Evolutionary conservation across 2,888 invertebrate species (phyloP).

Genomic region (Thelaira solivaga): DNA sequence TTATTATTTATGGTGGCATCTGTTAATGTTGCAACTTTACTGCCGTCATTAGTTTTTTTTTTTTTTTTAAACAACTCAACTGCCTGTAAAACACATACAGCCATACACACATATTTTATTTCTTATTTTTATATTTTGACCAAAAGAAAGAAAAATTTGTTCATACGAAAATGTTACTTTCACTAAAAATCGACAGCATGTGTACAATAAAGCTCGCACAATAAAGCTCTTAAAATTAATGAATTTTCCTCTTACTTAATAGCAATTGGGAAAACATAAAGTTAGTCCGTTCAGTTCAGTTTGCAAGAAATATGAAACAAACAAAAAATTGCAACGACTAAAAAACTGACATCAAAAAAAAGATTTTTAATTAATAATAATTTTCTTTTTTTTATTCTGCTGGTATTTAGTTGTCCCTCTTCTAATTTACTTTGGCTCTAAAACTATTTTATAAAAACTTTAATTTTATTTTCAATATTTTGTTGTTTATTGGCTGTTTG

Average conservation of each 20-base stretch:
- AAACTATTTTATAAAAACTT: too few relatives aligned
- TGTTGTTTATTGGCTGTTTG: too few relatives aligned
- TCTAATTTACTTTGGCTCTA: too few relatives aligned
- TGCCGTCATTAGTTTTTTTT: constrained; percentile 7
- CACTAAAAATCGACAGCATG: constrained; percentile 26
- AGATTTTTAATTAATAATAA: not conserved
- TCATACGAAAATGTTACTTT: constrained; percentile 36
- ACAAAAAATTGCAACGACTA: constrained; percentile 6
- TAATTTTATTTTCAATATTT: too few relatives aligned
- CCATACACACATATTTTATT: too few relatives aligned
- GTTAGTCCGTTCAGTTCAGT: constrained; percentile 24
- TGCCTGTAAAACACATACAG: not conserved
- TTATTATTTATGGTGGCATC: constrained; percentile 43
- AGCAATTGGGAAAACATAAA: constrained; percentile 40
- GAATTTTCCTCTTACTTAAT: constrained; percentile 49
- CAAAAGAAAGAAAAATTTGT: constrained; percentile 13
- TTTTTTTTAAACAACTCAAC: too few relatives aligned
- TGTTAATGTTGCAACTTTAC: constrained; percentile 36
- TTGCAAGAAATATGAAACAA: not conserved
- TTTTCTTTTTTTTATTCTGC: not conserved
- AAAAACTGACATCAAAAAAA: constrained; percentile 8
- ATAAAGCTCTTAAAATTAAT: constrained; percentile 1
- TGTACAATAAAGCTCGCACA: not conserved
- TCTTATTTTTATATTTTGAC: not conserved
- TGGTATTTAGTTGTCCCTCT: too few relatives aligned